A percentile compares a stretch with the other conserved stretches of the same genome.
Conservation (phyloP, 2,797 vertebrate species). For the Spheniscus humboldti region DNA sequence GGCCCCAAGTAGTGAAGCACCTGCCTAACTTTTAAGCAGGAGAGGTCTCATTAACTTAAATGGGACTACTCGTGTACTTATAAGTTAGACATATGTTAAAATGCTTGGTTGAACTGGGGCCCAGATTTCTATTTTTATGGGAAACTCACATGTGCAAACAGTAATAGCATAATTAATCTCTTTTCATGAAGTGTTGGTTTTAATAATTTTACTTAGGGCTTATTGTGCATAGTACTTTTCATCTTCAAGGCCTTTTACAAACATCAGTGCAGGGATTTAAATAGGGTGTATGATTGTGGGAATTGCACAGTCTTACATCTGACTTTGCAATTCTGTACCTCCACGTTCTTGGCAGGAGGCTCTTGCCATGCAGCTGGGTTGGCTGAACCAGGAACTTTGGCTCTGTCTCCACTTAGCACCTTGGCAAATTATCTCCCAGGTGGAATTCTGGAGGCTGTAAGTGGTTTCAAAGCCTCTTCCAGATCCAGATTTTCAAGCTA, state of each 20-base stretch:
- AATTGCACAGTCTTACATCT: background rate
- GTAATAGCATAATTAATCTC: constrained; percentile 55
- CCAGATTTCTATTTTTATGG: constrained; percentile 35
- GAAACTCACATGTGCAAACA: constrained; percentile 45
- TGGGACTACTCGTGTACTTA: background rate
- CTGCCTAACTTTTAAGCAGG: background rate
- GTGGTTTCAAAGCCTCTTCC: constrained; percentile 38
- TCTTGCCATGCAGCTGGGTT: constrained; percentile 43
- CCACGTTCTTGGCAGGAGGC: background rate
- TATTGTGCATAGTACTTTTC: constrained; percentile 10
- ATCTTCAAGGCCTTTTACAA: constrained; percentile 40
- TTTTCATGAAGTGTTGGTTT: constrained; percentile 46
- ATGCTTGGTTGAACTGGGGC: constrained; percentile 22
- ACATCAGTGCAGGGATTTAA: background rate
- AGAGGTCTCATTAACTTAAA: background rate
- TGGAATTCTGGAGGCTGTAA: constrained; percentile 35
- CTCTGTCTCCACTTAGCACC: constrained; percentile 46
- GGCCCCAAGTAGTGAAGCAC: background rate
- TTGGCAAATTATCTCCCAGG: constrained; percentile 57
- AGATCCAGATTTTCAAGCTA: constrained; percentile 32
- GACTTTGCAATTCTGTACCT: constrained; percentile 26
- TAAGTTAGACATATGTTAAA: constrained; percentile 27
- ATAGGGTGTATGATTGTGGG: background rate
- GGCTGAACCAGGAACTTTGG: constrained; percentile 34
- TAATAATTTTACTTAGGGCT: constrained; percentile 39